Base-by-base conservation (phyloP, 2,888 invertebrate genomes). In the Ennomos erosarius region DNA sequence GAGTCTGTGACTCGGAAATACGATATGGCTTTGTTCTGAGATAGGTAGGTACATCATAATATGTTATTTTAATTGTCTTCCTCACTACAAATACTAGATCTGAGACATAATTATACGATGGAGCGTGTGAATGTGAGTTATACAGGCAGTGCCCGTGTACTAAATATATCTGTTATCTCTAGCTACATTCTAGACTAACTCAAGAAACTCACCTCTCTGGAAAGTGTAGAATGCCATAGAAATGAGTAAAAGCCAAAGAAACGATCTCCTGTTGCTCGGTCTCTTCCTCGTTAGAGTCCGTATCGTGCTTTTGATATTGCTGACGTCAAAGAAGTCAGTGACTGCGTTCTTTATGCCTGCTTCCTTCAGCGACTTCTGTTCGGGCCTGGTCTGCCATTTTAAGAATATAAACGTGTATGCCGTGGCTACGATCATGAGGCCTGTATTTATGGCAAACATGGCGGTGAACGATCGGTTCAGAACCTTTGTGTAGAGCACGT, bases 141-240 rank as follows among this genome's bases (percentile, higher is more conserved):
- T 1, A 26, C 5, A 26, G 26, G 26, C 26, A 26, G 26, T 26
- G 6, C 26, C 26, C 3, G 26, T 16, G 16, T 16, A 26, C 26
- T 26, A 16, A 16, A 16, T 26, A 26, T 26, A 3, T 26, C 26
- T 26, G 26, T 3, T 2, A 26, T 26, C 26, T 26, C 4, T n/a
- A n/a, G n/a, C n/a, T n/a, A n/a, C n/a, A n/a, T n/a, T 6, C 26
- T 26, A 47, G 9, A 13, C 9, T 13, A 38, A 40, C 34, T 3
- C 39, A 38, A 53, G 4, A 39, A 44, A 46, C 74, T 68, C 68
- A 93, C 94, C 94, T 77, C 97, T 93, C 82, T 97, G 97, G 78
- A 97, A 97, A 48, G 96, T 96, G 72, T 97, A 97, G 49, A 96
- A 89, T 0, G 94, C 95, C 96, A 97, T 96, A 12, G 95, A 94